These are phyloP conservation scores for Chiroxiphia lanceolata DNA, from an alignment of 2,797 vertebrate species.

Conservation along the genomic window DNA sequence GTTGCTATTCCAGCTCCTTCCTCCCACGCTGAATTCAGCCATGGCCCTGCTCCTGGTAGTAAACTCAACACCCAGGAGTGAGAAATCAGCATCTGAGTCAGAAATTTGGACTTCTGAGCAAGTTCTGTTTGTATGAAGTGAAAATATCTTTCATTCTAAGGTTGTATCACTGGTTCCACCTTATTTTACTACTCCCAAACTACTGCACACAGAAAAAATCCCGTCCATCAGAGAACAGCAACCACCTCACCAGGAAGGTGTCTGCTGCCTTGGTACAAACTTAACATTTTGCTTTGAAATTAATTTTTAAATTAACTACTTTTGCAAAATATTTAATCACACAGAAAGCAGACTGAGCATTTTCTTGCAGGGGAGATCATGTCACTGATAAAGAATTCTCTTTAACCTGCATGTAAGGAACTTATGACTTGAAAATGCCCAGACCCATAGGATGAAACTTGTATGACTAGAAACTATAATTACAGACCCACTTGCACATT, in stretches of 20 bases:
- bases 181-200: background rate
- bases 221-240: background rate
- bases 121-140: background rate
- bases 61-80: background rate
- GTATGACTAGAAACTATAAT: background rate
- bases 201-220: background rate
- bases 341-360: background rate
- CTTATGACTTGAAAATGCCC: background rate
- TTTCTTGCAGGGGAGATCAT: background rate
- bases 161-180: background rate
- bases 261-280: background rate
- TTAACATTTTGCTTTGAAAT: background rate
- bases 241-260: background rate
- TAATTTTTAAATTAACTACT: background rate
- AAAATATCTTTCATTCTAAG: background rate
- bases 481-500: background rate
- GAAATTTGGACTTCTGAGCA: background rate
- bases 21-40: background rate
- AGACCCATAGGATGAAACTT: background rate
- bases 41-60: background rate
- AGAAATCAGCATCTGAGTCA: background rate
- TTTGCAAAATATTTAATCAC: background rate
- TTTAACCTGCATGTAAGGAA: background rate
- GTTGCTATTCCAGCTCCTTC: background rate
- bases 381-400: background rate